Conservation (phyloP, 2,888 invertebrate genomes). For the Onthophagus sagittarius region DNA sequence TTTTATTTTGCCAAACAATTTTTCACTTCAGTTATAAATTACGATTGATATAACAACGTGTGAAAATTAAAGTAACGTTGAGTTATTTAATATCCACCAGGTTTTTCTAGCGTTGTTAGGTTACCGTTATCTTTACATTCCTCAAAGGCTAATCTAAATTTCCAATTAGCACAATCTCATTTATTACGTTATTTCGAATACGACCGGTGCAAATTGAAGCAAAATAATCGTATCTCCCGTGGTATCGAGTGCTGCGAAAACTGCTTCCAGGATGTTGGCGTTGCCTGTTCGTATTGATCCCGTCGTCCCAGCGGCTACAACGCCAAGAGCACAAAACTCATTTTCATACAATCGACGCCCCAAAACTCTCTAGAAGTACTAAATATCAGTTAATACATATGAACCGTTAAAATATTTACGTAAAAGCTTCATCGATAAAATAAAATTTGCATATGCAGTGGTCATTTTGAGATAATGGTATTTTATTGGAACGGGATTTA, state of each 20-base stretch:
- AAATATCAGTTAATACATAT: not conserved
- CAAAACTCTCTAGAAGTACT: not conserved
- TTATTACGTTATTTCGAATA: not conserved
- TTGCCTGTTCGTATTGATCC: not conserved
- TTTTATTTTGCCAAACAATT: too few species aligned
- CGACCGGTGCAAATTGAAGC: not conserved
- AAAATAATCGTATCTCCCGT: not conserved
- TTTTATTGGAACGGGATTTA: not conserved
- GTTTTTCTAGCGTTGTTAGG: not conserved
- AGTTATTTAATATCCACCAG: not conserved
- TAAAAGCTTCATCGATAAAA: not conserved
- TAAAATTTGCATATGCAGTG: not conserved
- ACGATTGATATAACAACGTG: too few species aligned
- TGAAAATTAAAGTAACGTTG: not conserved
- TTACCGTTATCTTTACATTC: not conserved
- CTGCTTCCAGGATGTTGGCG: not conserved
- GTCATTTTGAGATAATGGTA: not conserved
- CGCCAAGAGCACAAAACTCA: not conserved
- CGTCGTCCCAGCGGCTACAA: not conserved
- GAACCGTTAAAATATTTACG: constrained; percentile 4
- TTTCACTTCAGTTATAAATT: too few species aligned
- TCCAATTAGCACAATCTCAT: not conserved
- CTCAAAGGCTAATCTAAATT: not conserved
- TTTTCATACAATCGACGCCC: not conserved
- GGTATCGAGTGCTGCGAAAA: not conserved